These are phyloP conservation scores for Colostygia pectinataria DNA, from an alignment of 2,888 invertebrate genomes.

Conservation along the genomic window DNA sequence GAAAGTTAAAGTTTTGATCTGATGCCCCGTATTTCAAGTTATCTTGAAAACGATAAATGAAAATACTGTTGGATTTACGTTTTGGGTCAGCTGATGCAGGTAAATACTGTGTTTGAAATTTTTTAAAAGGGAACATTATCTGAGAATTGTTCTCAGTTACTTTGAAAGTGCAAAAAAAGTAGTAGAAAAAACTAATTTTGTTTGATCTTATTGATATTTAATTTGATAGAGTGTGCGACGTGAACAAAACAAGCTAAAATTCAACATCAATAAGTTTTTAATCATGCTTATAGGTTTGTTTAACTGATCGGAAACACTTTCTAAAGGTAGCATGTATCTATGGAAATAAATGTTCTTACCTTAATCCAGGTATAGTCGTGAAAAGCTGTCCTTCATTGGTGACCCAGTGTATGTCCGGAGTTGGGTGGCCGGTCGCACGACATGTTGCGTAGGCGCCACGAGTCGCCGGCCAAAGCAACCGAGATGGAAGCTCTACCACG, in stretches of 20 bases:
- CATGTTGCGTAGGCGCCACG: slow-evolving; percentile 70
- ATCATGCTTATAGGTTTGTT: too few species aligned
- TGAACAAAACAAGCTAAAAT: too few species aligned
- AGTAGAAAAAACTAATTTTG: too few species aligned
- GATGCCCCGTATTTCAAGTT: background rate
- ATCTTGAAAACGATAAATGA: background rate
- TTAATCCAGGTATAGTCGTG: slow-evolving; percentile 72
- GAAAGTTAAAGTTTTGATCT: slow-evolving; percentile 9
- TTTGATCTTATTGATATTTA: too few species aligned
- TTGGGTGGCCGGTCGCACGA: slow-evolving; percentile 68
- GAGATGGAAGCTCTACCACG: slow-evolving; percentile 65
- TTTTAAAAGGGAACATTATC: too few species aligned
- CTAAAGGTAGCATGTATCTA: too few species aligned
- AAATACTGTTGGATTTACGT: background rate
- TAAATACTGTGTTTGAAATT: too few species aligned
- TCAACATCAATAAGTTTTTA: too few species aligned
- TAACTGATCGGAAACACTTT: too few species aligned
- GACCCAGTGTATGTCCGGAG: slow-evolving; percentile 74
- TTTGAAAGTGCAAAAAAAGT: too few species aligned
- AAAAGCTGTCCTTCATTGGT: slow-evolving; percentile 74
- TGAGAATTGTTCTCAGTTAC: too few species aligned
- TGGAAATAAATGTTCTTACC: slow-evolving; percentile 42
- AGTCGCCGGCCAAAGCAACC: slow-evolving; percentile 74
- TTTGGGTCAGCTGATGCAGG: background rate
- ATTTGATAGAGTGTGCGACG: too few species aligned